Percentiles rank a stretch among this genome's conserved stretches.
These are phyloP conservation scores for Neofelis nebulosa DNA, from an alignment of 2,113 vertebrate species.

Conservation along the genomic window DNA sequence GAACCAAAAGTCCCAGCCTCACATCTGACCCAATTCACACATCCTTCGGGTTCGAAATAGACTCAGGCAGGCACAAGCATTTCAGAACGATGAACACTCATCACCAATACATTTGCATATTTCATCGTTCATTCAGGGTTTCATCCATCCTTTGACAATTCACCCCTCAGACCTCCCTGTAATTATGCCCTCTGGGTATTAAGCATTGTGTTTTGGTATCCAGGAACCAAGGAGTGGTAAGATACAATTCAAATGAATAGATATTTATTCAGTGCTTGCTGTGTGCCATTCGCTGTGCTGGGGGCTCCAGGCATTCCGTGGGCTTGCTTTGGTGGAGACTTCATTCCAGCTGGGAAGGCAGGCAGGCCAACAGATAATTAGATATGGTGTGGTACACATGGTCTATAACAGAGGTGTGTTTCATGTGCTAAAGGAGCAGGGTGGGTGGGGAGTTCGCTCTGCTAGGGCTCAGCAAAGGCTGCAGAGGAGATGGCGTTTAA, in stretches of 20 bases:
- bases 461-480: not conserved
- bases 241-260: not conserved
- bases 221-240: not conserved
- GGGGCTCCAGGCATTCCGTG: not conserved
- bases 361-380: not conserved
- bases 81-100: not conserved
- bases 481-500: not conserved
- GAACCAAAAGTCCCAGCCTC: not conserved
- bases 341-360: not conserved
- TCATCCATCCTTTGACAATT: not conserved
- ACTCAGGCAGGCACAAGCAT: not conserved
- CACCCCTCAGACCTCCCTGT: not conserved
- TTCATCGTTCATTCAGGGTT: not conserved
- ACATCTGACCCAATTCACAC: not conserved
- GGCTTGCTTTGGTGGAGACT: not conserved
- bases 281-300: not conserved
- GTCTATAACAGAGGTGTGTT: not conserved
- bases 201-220: not conserved
- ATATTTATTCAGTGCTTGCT: not conserved
- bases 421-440: not conserved
- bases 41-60: not conserved
- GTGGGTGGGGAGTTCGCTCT: not conserved
- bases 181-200: not conserved
- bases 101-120: not conserved
- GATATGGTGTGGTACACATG: accelerated